Percentiles rank a stretch among this genome's conserved stretches.
These are phyloP conservation scores for Abrostola triplasia DNA, from an alignment of 2,888 invertebrate species.

Conservation along the genomic window DNA sequence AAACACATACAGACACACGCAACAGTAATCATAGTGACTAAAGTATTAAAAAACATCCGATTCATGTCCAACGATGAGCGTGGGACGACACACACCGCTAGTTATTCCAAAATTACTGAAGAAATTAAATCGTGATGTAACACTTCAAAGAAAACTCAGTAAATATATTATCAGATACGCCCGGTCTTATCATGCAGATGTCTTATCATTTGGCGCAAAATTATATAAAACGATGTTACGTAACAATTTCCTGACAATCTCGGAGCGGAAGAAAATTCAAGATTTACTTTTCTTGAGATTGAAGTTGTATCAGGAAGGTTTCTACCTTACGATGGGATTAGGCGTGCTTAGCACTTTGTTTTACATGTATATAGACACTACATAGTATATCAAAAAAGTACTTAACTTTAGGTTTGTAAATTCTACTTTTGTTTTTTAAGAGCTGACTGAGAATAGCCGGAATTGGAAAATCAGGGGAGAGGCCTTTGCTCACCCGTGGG, in stretches of 20 bases:
- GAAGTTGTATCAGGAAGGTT: not conserved
- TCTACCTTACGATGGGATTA: not conserved
- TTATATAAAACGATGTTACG: conserved; percentile 20
- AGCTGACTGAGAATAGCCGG: too few species aligned
- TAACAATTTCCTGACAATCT: conserved; percentile 38
- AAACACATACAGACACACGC: not conserved
- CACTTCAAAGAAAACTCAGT: conserved; percentile 21
- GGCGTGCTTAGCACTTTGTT: not conserved
- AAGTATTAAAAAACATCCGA: not conserved
- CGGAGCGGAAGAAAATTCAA: conserved; percentile 18
- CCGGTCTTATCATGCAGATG: conserved; percentile 29
- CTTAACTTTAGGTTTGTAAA: too few species aligned
- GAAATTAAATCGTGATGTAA: conserved; percentile 38
- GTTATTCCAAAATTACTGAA: conserved; percentile 28
- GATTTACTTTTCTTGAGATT: not conserved
- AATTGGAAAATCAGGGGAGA: too few species aligned
- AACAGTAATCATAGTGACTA: conserved; percentile 1
- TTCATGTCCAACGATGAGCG: not conserved
- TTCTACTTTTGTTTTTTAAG: too few species aligned
- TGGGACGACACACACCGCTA: conserved; percentile 3
- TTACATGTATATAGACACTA: not conserved
- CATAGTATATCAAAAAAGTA: too few species aligned
- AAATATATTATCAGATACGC: conserved; percentile 9
- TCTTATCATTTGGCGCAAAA: conserved; percentile 16
- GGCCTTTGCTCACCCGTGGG: too few species aligned